A percentile compares a stretch with the other conserved stretches of the same genome.
These are phyloP conservation scores for Cheirogaleus medius DNA, from an alignment of 2,113 vertebrate genomes.

Conservation along the genomic window DNA sequence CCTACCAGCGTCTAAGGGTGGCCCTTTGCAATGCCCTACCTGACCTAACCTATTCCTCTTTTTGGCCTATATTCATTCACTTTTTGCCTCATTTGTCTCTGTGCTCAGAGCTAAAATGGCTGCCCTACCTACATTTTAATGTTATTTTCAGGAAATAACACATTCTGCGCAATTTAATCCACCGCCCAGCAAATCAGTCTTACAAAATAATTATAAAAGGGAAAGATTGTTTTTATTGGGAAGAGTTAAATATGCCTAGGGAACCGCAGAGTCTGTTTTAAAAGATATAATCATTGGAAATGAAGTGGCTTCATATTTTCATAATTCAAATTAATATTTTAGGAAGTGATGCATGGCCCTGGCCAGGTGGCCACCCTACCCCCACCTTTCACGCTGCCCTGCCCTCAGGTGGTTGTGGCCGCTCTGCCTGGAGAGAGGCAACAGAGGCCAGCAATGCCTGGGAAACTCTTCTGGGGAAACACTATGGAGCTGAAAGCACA, in stretches of 20 bases:
- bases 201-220: neutral
- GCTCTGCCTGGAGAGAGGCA: neutral
- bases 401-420: conserved; percentile 12
- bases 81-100: neutral
- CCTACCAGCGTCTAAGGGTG: neutral
- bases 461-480: conserved; percentile 75
- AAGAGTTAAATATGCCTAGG: neutral
- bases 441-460: conserved; percentile 64
- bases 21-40: neutral
- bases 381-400: conserved; percentile 32
- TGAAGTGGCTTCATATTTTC: conserved; percentile 9
- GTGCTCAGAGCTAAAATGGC: neutral
- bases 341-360: too few relatives aligned
- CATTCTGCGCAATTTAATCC: neutral
- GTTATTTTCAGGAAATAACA: conserved; percentile 25
- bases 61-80: neutral
- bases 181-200: neutral
- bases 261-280: neutral
- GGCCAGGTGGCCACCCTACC: too few relatives aligned
- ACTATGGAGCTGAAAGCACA: conserved; percentile 77
- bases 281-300: conserved; percentile 8
- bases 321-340: neutral
- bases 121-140: neutral
- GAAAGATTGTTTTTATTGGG: neutral
- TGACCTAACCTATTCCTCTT: neutral